Conservation (phyloP, 2,113 vertebrate species). For the Clupea harengus region DNA sequence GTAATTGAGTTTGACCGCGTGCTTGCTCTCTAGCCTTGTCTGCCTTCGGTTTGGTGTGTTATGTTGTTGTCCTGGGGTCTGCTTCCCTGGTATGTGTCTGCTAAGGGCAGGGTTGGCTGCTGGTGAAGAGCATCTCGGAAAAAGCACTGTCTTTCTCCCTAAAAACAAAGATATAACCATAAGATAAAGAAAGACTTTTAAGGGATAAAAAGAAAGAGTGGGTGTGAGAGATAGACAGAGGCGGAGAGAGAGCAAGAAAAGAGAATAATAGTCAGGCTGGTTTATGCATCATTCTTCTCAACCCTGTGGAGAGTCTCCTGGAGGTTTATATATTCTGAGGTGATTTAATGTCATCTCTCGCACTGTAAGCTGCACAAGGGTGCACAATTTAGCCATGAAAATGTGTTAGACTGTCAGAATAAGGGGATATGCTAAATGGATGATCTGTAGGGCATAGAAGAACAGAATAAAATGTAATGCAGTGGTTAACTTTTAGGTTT, state of each 20-base stretch:
- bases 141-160: not conserved
- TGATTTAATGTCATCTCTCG: conserved; percentile 55
- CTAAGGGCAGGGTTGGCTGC: not conserved
- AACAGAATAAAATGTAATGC: not conserved
- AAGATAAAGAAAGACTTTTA: not conserved
- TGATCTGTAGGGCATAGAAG: not conserved
- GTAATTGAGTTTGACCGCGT: not conserved
- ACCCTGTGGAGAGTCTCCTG: conserved; percentile 37
- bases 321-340: conserved; percentile 49
- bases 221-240: not conserved
- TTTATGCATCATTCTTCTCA: not conserved
- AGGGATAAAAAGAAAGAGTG: not conserved
- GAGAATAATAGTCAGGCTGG: not conserved
- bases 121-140: not conserved
- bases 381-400: conserved; percentile 36
- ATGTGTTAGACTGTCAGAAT: conserved; percentile 43
- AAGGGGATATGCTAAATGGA: conserved; percentile 42
- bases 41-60: not conserved
- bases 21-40: not conserved
- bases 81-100: not conserved
- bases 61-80: not conserved
- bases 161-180: not conserved
- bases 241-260: not conserved
- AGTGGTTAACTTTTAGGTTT: not conserved
- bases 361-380: conserved; percentile 26